Conservation (phyloP, 1,140 invertebrate genomes). For the Ptiloglossa arizonensis region DNA sequence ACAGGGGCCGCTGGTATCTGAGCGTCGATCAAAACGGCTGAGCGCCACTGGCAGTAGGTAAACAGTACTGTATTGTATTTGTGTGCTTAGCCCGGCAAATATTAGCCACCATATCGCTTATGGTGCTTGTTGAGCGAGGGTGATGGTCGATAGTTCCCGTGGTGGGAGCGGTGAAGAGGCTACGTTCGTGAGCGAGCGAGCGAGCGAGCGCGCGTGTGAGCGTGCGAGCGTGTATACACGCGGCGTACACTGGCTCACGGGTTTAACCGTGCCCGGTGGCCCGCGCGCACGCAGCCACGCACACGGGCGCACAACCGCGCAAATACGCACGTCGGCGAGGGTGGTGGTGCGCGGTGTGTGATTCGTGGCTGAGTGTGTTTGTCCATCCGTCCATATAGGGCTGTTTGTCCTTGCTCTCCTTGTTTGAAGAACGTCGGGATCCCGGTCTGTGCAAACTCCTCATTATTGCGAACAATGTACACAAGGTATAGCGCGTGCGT, state of each 20-base stretch:
- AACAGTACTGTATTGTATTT: conserved; percentile 77
- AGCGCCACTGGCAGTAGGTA: conserved; percentile 64
- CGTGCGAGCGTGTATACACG: background rate
- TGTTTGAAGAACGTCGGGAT: conserved; percentile 79
- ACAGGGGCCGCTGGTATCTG: conserved; percentile 30
- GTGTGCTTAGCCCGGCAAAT: conserved; percentile 79
- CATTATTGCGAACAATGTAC: conserved; percentile 77
- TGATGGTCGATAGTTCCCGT: conserved; percentile 66
- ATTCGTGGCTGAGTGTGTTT: conserved; percentile 73
- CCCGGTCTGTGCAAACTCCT: conserved; percentile 79
- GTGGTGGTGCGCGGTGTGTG: conserved; percentile 51
- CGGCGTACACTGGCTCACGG: conserved; percentile 3
- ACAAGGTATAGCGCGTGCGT: conserved; percentile 65
- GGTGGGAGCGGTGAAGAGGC: conserved; percentile 48
- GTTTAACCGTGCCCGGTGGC: conserved; percentile 5
- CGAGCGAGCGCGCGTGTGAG: conserved; percentile 3
- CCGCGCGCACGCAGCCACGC: background rate
- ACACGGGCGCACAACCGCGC: conserved; percentile 1
- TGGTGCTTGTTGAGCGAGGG: conserved; percentile 75
- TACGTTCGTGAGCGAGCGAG: conserved; percentile 30
- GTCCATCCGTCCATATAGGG: conserved; percentile 73
- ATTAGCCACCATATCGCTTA: conserved; percentile 81
- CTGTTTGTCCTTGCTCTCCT: conserved; percentile 73
- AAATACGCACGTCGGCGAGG: conserved; percentile 26
- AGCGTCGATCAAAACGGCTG: conserved; percentile 46